Base-by-base conservation (phyloP, 1,140 invertebrate genomes). In the Formica exsecta region DNA sequence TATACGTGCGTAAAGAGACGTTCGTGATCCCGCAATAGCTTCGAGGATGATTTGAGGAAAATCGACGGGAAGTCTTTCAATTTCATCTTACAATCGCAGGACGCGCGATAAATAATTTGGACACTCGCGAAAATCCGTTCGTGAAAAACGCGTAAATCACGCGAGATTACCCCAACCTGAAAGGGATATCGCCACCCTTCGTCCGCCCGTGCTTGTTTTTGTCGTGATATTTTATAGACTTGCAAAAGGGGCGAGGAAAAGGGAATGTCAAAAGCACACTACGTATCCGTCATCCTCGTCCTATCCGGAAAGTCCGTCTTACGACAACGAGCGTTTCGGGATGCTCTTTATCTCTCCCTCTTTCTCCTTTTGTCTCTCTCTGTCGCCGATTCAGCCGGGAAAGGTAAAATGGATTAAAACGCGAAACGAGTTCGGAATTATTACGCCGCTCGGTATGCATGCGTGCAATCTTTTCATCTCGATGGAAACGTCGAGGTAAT, bases 211-310 rank as follows among this genome's bases (percentile, higher is more conserved):
- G 90, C 61, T 91, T 93, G 92, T 92, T 91, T 93, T 92, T 90
- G 92, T 93, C 92, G 81, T 88, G 89, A 92, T 93, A 91, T 83
- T 93, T 93, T 91, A 92, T 92, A 91, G 91, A 84, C 74, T 73
- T 61, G 90, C n/a, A 66, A 87, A 86, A 61, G 74, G 61, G 68
- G 25, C 57, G 68, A 32, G 64, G 54, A 51, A 29, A 68, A 86
- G 48, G 61, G 73, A 54, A 87, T 57, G 90, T 92, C 91, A 92
- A 80, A 68, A 85, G 62, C 91, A 92, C 87, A 81, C 54, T 62
- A 41, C 57, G 16, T 68, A 16, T 74, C 68, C 22, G 83, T 91
- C 87, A 91, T 81, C 65, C 77, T 73, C 75, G 25, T 74, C 29
- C 70, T n/a, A 44, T 57, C 48, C 13, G 57, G n/a, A 25, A 61